phyloP scores from a whole-genome alignment of 1,140 invertebrate species.

The Penaeus indicus region DNA sequence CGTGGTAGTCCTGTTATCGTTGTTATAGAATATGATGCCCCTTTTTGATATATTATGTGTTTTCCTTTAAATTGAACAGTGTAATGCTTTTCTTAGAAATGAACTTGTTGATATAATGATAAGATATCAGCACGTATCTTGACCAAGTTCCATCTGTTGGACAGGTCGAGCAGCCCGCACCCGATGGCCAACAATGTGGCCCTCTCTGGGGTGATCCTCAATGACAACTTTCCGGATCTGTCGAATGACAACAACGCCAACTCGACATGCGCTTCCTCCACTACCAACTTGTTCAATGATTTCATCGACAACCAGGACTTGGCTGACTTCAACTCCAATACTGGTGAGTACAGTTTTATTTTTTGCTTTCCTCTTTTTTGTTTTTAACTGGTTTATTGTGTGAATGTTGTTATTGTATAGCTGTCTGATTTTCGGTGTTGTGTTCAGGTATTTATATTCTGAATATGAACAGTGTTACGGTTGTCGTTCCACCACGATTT shows the following conservation, averaged over 20 bases:
- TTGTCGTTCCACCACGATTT: not conserved
- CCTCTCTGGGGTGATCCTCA: slow-evolving; percentile 36
- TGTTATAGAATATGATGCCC: too few species aligned
- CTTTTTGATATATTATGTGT: too few species aligned
- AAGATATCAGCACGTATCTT: too few species aligned
- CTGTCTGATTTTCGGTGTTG: too few species aligned
- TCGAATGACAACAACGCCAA: slow-evolving; percentile 4
- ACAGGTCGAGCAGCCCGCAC: slow-evolving; percentile 50
- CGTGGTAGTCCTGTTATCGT: too few species aligned
- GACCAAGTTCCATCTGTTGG: not conserved
- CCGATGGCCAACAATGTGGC: slow-evolving; percentile 20
- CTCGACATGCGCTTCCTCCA: not conserved
- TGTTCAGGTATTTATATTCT: too few species aligned
- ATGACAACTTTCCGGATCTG: slow-evolving; percentile 32
- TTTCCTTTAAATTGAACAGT: too few species aligned
- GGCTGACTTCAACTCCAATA: slow-evolving; percentile 55
- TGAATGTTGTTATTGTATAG: too few species aligned
- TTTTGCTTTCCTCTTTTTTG: not conserved
- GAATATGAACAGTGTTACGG: too few species aligned
- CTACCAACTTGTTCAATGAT: slow-evolving; percentile 37
- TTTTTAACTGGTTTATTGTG: not conserved
- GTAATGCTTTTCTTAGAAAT: too few species aligned
- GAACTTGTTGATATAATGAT: too few species aligned
- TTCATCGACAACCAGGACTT: slow-evolving; percentile 48
- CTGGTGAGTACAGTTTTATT: slow-evolving; percentile 36